These are phyloP conservation scores for Anorthoa munda DNA, from an alignment of 2,888 invertebrate species.

Conservation along the genomic window DNA sequence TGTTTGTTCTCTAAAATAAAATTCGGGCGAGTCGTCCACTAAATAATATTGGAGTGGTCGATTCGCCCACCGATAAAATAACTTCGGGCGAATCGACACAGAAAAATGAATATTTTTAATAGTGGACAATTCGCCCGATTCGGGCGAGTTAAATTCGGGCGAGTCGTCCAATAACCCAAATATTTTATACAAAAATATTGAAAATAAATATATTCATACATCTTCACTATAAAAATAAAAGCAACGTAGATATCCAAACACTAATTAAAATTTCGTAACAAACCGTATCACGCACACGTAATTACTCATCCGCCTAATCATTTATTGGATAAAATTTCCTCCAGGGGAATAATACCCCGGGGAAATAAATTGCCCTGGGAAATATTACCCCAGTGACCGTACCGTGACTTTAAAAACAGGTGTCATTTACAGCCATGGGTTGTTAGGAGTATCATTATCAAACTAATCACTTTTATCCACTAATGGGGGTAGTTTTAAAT, in stretches of 20 bases:
- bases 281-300: not conserved
- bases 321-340: not conserved
- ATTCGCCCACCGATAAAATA: no score
- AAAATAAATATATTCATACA: not conserved
- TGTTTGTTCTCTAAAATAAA: no score
- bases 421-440: conserved; percentile 29
- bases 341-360: not conserved
- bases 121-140: no score
- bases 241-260: not conserved
- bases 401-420: conserved; percentile 14
- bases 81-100: no score
- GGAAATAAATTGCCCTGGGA: conserved; percentile 1
- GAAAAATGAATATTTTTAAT: no score
- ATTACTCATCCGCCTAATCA: not conserved
- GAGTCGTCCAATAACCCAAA: no score
- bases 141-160: no score
- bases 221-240: not conserved
- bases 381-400: conserved; percentile 5
- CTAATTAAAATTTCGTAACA: not conserved
- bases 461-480: conserved; percentile 48
- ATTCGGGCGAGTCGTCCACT: no score
- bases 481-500: conserved; percentile 36
- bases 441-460: conserved; percentile 40
- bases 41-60: no score
- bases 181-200: no score